Evolutionary conservation across 2,797 vertebrate species (phyloP), one percentile per base, ranked within the genome.

Genomic region (Lepus oiostolus): DNA sequence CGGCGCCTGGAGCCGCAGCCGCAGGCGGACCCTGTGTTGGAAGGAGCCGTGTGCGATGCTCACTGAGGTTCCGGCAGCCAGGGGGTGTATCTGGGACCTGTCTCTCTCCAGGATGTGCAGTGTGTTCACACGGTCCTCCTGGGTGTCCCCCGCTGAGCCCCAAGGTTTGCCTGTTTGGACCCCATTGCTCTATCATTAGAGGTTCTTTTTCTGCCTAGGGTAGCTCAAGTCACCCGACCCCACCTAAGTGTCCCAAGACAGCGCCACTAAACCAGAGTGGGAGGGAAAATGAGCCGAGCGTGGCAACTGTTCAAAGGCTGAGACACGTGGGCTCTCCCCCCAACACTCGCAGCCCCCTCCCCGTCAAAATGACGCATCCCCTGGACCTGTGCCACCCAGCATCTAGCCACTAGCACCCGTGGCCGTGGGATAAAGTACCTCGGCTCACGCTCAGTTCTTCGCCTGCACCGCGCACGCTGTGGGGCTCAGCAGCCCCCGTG

Each of bases 401-500:
- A 90, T 38, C n/a, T 24, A 50, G 42, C 42, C 12, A 4, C 13
- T 35, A 58, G 68, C n/a, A 28, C 42, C 38, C 47, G 32, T 5
- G 11, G 22, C 42, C 52, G 17, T 26, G 54, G 54, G 19, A 21
- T 58, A 16, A 76, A 84, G 24, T 24, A 74, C 26, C 21, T 22
- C 21, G 22, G 54, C 2, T 1, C 9, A 32, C 4, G n/a, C 2
- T 19, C 9, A 24, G 4, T n/a, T 70, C 68, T 74, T 63, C 32
- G 0, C 9, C 35, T 47, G 67, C 70, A 35, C 17, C 21, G 11
- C 60, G 24, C 26, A 11, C 35, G 9, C 77, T 62, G 79, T 47
- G 1, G 67, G 1, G 60, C 28, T 11, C 28, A 1, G 1, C 1
- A 47, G 30, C 50, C 2, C 11, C 0, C 0, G 1, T 0, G 0